phyloP scores from a whole-genome alignment of 2,113 vertebrate genomes.

The Uropsilus gracilis region DNA sequence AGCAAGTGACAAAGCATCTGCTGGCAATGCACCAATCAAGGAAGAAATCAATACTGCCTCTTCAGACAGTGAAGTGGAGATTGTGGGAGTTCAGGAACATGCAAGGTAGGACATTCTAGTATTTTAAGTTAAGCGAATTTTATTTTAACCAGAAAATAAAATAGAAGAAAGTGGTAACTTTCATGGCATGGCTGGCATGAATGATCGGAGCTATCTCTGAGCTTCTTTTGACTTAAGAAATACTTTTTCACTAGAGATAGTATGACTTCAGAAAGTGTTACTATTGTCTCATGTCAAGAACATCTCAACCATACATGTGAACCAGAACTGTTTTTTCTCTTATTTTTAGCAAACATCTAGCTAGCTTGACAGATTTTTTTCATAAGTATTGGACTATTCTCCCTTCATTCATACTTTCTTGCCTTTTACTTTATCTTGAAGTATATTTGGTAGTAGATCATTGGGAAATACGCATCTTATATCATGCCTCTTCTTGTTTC shows the following conservation, averaged over 20 bases:
- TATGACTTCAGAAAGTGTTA: not conserved
- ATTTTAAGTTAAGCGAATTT: not conserved
- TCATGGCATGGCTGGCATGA: not conserved
- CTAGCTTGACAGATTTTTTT: not conserved
- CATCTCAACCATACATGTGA: not conserved
- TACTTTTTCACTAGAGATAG: slow-evolving; percentile 12
- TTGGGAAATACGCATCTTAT: not conserved
- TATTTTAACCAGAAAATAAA: slow-evolving; percentile 34
- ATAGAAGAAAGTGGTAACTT: not conserved
- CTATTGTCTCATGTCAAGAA: slow-evolving; percentile 34
- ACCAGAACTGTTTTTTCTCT: not conserved
- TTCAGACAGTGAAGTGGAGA: slow-evolving; percentile 98
- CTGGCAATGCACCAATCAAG: slow-evolving; percentile 87
- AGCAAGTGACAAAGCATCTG: slow-evolving; percentile 85
- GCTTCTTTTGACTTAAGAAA: slow-evolving; percentile 32
- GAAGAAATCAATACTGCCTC: slow-evolving; percentile 94
- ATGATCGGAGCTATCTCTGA: not conserved
- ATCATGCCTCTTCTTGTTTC: not conserved
- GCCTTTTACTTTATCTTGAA: slow-evolving; percentile 47
- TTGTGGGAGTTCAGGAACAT: slow-evolving; percentile 96
- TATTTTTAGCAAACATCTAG: slow-evolving; percentile 33
- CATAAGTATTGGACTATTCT: not conserved
- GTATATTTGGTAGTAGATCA: not conserved
- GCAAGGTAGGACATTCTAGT: slow-evolving; percentile 87
- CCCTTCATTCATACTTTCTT: not conserved